These are phyloP conservation scores for Cisticola juncidis DNA, from an alignment of 2,113 vertebrate genomes.

Conservation along the genomic window DNA sequence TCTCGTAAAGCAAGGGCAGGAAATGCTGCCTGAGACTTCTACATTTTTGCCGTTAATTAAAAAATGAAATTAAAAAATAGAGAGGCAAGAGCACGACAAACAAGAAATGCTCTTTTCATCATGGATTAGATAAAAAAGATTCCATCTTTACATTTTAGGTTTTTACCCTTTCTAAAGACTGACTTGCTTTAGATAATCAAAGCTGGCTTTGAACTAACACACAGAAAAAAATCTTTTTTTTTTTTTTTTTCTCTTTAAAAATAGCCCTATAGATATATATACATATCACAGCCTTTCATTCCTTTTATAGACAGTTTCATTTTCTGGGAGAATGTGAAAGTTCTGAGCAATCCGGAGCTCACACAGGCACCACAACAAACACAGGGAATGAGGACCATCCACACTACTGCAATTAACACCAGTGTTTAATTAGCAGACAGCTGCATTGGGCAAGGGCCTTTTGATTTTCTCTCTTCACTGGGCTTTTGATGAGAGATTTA, in stretches of 20 bases:
- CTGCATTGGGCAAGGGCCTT: not conserved
- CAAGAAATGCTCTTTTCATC: constrained; percentile 54
- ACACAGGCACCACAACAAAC: not conserved
- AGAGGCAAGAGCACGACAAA: not conserved
- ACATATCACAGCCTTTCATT: constrained; percentile 33
- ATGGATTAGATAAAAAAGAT: constrained; percentile 47
- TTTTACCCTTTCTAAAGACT: constrained; percentile 33
- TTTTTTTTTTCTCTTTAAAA: constrained; percentile 55
- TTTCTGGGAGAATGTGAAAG: constrained; percentile 38
- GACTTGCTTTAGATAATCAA: constrained; percentile 61
- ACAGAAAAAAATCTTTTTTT: not conserved
- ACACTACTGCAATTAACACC: not conserved
- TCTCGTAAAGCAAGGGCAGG: constrained; percentile 30
- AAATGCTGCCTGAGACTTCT: constrained; percentile 38
- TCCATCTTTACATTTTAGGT: constrained; percentile 33
- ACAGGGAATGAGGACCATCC: not conserved
- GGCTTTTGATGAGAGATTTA: constrained; percentile 28
- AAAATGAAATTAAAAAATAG: not conserved
- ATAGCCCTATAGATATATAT: constrained; percentile 10
- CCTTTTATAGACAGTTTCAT: constrained; percentile 35
- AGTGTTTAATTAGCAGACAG: constrained; percentile 51
- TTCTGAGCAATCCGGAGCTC: constrained; percentile 16
- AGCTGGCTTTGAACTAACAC: constrained; percentile 54
- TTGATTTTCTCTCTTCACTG: constrained; percentile 22
- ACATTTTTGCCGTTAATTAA: constrained; percentile 25